Conservation (phyloP, 2,113 vertebrate genomes). For the Tinamus guttatus region DNA sequence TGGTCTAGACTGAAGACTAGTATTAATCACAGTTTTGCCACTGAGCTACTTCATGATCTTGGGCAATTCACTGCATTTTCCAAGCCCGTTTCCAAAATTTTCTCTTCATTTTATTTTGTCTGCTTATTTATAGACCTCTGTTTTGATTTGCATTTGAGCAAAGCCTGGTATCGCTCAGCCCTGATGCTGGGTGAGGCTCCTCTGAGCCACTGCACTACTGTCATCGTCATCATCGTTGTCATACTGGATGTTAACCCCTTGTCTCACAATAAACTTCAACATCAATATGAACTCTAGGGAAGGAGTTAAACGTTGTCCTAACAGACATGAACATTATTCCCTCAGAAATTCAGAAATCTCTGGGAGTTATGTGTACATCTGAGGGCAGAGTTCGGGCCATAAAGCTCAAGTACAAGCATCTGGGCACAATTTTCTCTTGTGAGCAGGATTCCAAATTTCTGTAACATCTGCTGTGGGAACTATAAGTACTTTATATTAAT, state of each 20-base stretch:
- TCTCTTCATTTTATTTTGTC: neutral
- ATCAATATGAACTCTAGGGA: neutral
- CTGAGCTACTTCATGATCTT: neutral
- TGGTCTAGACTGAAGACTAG: neutral
- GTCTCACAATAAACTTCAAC: neutral
- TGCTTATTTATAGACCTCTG: neutral
- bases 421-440: slow-evolving; percentile 73
- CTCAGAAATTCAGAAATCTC: slow-evolving; percentile 36
- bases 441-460: slow-evolving; percentile 68
- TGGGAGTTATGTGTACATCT: slow-evolving; percentile 40
- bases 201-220: neutral
- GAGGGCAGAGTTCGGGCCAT: slow-evolving; percentile 47
- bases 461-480: slow-evolving; percentile 75
- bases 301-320: neutral
- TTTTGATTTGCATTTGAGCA: neutral
- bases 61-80: neutral
- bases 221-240: neutral
- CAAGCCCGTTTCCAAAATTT: neutral
- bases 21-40: neutral
- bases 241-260: neutral
- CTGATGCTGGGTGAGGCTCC: neutral
- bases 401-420: slow-evolving; percentile 72
- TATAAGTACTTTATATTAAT: slow-evolving; percentile 70
- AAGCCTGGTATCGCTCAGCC: neutral
- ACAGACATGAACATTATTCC: neutral